Evolutionary conservation across 2,113 vertebrate species (phyloP), one percentile per base, ranked within the genome.

Genomic region (Cavia aperea): DNA sequence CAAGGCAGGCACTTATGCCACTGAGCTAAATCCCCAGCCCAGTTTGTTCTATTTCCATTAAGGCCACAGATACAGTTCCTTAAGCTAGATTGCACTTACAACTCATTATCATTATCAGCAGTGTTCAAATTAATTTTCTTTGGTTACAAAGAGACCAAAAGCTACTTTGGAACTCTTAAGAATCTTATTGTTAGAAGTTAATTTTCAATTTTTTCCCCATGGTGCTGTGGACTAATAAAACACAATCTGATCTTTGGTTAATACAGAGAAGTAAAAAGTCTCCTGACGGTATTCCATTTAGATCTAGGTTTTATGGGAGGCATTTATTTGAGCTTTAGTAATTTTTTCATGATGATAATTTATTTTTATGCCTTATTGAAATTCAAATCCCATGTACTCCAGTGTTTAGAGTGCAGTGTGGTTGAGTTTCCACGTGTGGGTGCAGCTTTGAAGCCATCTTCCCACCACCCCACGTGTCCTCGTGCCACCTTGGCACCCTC

Each of bases 301-400:
- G 81, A 72, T 70, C 15, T 43, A 77, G 33, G 15, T 86, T 95
- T 95, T 93, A 75, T 65, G 19, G 62, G 81, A 81, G 19, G 60
- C 70, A 56, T 86, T 95, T 93, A 66, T 87, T 92, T 93, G 92
- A 36, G 15, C 4, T 79, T 90, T 86, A 31, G 33, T 88, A 56
- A n/a, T 66, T 63, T 66, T 90, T 88, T 81, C 9, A 83, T 84
- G 54, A 75, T 87, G 29, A 77, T 82, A 36, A 43, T 60, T 72
- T 78, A 39, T 62, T 63, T 21, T 66, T 33, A 88, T 14, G 23
- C 46, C 81, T 81, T 86, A 33, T 65, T 62, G 56, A 94, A 85
- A 66, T 81, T 26, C 36, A 75, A 24, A 70, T 56, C 10, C 8
- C 60, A 26, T 73, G n/a, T 66, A 81, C 10, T 90, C 56, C 89